Evolutionary conservation across 2,888 invertebrate species (phyloP).

Genomic region (Hyposoter didymator): DNA sequence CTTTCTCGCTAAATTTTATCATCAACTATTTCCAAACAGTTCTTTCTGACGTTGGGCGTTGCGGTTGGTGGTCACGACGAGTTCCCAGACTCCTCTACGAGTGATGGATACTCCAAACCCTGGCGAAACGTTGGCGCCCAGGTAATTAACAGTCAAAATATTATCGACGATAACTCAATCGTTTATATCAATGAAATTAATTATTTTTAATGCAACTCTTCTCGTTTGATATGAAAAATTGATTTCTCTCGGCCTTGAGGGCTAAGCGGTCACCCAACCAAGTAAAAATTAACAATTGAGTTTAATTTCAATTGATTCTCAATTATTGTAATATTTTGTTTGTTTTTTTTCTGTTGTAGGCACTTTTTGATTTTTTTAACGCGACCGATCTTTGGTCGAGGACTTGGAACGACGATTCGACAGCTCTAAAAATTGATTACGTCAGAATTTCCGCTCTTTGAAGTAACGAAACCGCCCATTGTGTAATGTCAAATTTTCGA

Average conservation of each 20-base stretch:
- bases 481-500: background rate
- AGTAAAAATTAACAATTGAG: background rate
- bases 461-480: slow-evolving; percentile 9
- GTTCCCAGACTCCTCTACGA: slow-evolving; percentile 87
- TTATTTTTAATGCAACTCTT: background rate
- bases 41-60: slow-evolving; percentile 91
- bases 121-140: slow-evolving; percentile 90
- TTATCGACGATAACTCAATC: background rate
- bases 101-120: slow-evolving; percentile 87
- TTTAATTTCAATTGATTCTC: background rate
- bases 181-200: background rate
- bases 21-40: slow-evolving; percentile 84
- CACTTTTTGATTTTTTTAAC: slow-evolving; percentile 83
- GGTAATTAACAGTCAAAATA: slow-evolving; percentile 75
- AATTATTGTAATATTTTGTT: background rate
- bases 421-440: slow-evolving; percentile 87
- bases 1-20: background rate
- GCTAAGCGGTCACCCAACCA: too few relatives aligned
- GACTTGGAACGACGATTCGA: slow-evolving; percentile 85
- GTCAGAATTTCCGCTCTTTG: slow-evolving; percentile 87
- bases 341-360: slow-evolving; percentile 69
- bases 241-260: too few relatives aligned
- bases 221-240: too few relatives aligned
- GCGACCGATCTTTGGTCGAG: slow-evolving; percentile 83
- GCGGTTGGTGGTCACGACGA: slow-evolving; percentile 91